A percentile compares a stretch with the other conserved stretches of the same genome.
Conservation (phyloP, 2,797 vertebrate genomes). For the Arnoldichthys spilopterus region DNA sequence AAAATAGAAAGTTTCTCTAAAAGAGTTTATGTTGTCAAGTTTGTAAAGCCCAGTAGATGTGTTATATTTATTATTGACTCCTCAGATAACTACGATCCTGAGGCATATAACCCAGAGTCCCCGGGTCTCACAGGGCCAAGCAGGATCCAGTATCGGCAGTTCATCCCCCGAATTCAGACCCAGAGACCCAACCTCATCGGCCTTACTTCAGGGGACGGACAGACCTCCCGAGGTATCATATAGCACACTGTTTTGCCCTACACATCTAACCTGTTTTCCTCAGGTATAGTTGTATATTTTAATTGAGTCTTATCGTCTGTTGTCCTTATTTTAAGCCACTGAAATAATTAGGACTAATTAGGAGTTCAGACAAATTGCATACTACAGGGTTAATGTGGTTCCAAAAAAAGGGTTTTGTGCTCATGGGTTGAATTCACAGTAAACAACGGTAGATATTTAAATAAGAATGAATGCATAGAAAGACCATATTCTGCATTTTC, state of each 20-base stretch:
- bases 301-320: not conserved
- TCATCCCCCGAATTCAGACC: slow-evolving; percentile 93
- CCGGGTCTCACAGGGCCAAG: slow-evolving; percentile 91
- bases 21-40: not conserved
- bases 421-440: too few species aligned
- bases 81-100: slow-evolving; percentile 94
- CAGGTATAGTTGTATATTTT: not conserved
- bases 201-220: slow-evolving; percentile 90
- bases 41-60: not conserved
- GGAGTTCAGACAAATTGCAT: too few species aligned
- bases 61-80: slow-evolving; percentile 43
- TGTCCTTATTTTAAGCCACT: too few species aligned
- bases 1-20: too few species aligned
- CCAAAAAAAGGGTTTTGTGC: too few species aligned
- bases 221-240: slow-evolving; percentile 88
- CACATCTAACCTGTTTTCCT: not conserved
- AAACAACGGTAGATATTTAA: too few species aligned
- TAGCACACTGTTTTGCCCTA: not conserved
- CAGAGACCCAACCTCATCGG: slow-evolving; percentile 97
- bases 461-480: too few species aligned
- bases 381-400: too few species aligned
- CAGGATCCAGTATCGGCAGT: slow-evolving; percentile 92
- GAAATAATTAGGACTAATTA: too few species aligned
- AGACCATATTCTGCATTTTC: too few species aligned
- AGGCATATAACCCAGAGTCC: slow-evolving; percentile 98